phyloP scores from a whole-genome alignment of 2,888 invertebrate genomes.

The Synanthedon formicaeformis region DNA sequence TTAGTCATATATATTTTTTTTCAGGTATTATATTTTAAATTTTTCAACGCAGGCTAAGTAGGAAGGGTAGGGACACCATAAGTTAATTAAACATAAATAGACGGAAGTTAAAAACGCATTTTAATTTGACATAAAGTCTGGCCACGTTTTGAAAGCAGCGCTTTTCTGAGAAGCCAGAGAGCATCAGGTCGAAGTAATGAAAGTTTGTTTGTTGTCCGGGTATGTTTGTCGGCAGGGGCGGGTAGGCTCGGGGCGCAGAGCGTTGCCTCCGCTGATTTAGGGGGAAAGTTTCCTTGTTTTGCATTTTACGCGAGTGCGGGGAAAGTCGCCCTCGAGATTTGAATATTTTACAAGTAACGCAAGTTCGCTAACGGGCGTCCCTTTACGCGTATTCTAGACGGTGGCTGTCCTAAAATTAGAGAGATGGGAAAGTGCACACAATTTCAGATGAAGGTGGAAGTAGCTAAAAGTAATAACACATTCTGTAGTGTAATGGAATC shows the following conservation, averaged over 20 bases:
- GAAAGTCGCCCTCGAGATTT: slow-evolving; percentile 58
- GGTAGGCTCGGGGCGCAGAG: slow-evolving; percentile 15
- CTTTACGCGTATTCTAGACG: slow-evolving; percentile 42
- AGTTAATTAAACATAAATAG: no score
- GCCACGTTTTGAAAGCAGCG: background rate
- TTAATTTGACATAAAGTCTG: background rate
- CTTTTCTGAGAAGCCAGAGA: background rate
- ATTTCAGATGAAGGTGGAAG: no score
- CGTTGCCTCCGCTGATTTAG: slow-evolving; percentile 53
- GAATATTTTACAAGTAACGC: slow-evolving; percentile 58
- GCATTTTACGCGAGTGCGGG: slow-evolving; percentile 52
- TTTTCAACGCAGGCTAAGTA: no score
- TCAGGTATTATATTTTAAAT: no score
- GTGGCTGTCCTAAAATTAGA: slow-evolving; percentile 10
- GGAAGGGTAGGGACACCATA: no score
- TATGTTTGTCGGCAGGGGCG: slow-evolving; percentile 31
- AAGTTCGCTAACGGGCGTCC: slow-evolving; percentile 48
- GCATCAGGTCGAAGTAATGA: slow-evolving; percentile 17
- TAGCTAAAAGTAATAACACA: background rate
- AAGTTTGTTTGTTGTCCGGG: slow-evolving; percentile 55
- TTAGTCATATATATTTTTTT: no score
- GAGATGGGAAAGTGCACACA: background rate
- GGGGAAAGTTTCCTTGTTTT: slow-evolving; percentile 62
- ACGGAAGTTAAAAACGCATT: no score
- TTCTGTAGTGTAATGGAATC: slow-evolving; percentile 16